Evolutionary conservation across 2,888 invertebrate species (phyloP).

Genomic region (Rhingia rostrata): DNA sequence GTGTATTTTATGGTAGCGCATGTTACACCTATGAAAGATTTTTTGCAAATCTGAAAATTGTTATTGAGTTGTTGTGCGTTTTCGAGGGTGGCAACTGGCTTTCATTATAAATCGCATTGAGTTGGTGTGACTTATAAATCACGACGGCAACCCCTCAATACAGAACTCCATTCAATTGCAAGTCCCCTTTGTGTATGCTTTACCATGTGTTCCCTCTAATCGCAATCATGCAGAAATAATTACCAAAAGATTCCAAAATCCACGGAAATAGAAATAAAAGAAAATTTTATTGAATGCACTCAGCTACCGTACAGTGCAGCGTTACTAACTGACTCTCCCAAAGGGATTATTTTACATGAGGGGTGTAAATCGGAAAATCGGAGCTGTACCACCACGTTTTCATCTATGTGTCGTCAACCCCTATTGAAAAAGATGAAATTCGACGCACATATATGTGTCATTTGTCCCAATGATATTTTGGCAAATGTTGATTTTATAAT

Average conservation of each 20-base stretch:
- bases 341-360: neutral
- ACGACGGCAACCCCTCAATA: too few species aligned
- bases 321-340: constrained; percentile 21
- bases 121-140: too few species aligned
- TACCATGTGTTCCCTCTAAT: constrained; percentile 1
- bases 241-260: constrained; percentile 9
- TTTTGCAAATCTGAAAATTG: too few species aligned
- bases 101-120: too few species aligned
- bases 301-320: neutral
- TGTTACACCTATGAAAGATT: too few species aligned
- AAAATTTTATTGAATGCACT: constrained; percentile 12
- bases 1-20: too few species aligned
- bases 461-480: neutral
- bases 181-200: neutral
- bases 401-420: neutral
- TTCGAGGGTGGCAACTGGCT: too few species aligned
- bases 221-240: constrained; percentile 45
- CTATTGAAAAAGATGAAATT: constrained; percentile 9
- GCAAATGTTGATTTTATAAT: constrained; percentile 31
- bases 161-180: too few species aligned
- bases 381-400: constrained; percentile 4
- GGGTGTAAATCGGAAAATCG: constrained; percentile 24
- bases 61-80: too few species aligned
- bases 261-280: neutral
- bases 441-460: neutral